Evolutionary conservation across 1,140 invertebrate genomes (phyloP).

Genomic region (Paraescarpia echinospica): DNA sequence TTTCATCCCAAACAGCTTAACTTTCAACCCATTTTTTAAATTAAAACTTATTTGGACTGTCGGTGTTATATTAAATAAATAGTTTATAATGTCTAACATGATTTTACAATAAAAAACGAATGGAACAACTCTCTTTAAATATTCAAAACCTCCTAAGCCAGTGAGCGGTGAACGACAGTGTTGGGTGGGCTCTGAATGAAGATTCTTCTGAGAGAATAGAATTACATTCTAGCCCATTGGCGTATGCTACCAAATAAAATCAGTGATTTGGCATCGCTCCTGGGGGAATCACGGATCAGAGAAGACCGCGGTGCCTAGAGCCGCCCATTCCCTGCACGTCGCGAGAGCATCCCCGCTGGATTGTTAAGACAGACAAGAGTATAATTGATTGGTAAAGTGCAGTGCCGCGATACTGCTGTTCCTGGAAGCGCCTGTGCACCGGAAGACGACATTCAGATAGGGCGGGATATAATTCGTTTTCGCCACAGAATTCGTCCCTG

Average conservation of each 20-base stretch:
- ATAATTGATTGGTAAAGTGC: conserved; percentile 3
- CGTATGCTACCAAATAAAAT: neutral
- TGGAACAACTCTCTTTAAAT: no score
- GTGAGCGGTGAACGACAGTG: neutral
- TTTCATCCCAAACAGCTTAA: no score
- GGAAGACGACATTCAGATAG: neutral
- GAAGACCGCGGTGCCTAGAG: neutral
- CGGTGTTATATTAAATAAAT: no score
- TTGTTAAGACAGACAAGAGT: neutral
- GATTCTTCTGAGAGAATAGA: neutral
- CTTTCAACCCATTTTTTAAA: no score
- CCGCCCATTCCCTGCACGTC: neutral
- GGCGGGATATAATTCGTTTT: neutral
- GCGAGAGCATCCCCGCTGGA: neutral
- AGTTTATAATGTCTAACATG: no score
- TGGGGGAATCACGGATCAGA: neutral
- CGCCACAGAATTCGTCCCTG: neutral
- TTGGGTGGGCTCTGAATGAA: neutral
- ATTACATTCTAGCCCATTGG: no score
- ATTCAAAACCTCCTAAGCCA: neutral
- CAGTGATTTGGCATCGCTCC: neutral
- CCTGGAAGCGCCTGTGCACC: neutral
- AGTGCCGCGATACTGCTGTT: neutral
- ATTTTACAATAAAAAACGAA: no score
- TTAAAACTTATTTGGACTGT: no score